Conservation (phyloP, 2,797 vertebrate genomes). For the Peromyscus aztecus region DNA sequence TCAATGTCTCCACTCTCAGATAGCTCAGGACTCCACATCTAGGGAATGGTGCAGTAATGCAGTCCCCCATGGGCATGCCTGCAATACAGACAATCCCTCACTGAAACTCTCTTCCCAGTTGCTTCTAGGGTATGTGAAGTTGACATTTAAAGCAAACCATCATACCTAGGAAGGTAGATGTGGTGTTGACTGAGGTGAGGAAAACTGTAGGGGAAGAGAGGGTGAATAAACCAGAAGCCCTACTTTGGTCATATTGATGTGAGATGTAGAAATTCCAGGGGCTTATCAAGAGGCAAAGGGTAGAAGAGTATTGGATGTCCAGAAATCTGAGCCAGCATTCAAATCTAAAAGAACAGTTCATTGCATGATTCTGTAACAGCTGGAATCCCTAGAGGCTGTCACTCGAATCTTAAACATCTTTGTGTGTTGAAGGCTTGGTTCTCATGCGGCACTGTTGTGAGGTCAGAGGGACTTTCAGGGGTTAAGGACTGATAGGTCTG, state of each 20-base stretch:
- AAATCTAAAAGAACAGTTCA: not conserved
- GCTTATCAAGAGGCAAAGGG: not conserved
- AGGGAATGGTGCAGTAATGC: not conserved
- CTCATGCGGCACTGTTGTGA: not conserved
- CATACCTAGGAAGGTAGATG: not conserved
- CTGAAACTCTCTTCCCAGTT: not conserved
- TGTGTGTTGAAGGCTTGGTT: not conserved
- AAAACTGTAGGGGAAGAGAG: not conserved
- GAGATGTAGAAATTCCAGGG: not conserved
- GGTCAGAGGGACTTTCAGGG: not conserved
- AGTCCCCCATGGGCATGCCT: not conserved
- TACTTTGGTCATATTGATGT: not conserved
- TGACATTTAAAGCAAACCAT: not conserved
- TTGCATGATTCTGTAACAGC: not conserved
- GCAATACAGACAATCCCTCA: not conserved
- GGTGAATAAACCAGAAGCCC: not conserved
- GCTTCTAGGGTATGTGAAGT: no score
- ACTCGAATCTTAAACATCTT: not conserved
- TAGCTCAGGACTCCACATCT: not conserved
- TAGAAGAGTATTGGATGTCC: no score
- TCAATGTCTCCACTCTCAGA: not conserved
- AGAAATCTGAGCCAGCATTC: not conserved
- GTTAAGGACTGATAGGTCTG: not conserved
- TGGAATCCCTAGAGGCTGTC: not conserved
- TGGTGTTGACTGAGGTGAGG: rapidly evolving